Evolutionary conservation across 2,113 vertebrate species (phyloP), one percentile per base, ranked within the genome.

Genomic region (Actenoides hombroni): DNA sequence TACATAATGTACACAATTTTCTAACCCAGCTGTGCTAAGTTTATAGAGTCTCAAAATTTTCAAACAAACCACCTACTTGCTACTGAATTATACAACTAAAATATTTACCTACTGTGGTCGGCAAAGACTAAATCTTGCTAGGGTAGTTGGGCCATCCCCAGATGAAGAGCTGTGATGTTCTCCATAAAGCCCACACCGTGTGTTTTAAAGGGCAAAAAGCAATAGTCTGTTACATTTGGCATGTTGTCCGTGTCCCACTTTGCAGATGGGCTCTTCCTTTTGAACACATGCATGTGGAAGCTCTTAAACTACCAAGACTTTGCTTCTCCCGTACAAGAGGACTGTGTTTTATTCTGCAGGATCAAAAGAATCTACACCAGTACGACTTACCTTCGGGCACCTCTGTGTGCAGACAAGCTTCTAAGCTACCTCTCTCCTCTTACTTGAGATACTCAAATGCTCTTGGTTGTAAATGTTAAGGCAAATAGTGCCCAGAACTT

Each of bases 261-360:
- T 60, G 83, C 56, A 67, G 68, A 3, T 19, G 76, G 49, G 28
- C 69, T 68, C 9, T 44, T 80, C 48, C 19, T 56, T 51, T 46
- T 40, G 54, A 23, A 24, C 7, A 35, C 25, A 14, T 5, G 8
- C 5, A 2, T 0, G 8, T 56, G 33, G 42, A 42, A 44, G 4
- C 74, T 84, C 37, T 42, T 28, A 6, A 6, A 2, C 10, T 28
- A 3, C 48, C 39, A 16, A 46, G 13, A 5, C 39, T 61, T 70
- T 9, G 1, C 13, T 82, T 60, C 23, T 71, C 25, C 37, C 46
- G 29, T 53, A 0, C 5, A 31, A 54, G 49, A 40, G 37, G 9
- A 3, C 60, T 74, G 57, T 64, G 49, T 11, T 4, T 40, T 35
- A 0, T 9, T 53, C 1, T 6, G 11, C 40, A 82, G 65, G n/a